Evolutionary conservation across 2,797 vertebrate species (phyloP), one percentile per base, ranked within the genome.

Genomic region (Choloepus didactylus): DNA sequence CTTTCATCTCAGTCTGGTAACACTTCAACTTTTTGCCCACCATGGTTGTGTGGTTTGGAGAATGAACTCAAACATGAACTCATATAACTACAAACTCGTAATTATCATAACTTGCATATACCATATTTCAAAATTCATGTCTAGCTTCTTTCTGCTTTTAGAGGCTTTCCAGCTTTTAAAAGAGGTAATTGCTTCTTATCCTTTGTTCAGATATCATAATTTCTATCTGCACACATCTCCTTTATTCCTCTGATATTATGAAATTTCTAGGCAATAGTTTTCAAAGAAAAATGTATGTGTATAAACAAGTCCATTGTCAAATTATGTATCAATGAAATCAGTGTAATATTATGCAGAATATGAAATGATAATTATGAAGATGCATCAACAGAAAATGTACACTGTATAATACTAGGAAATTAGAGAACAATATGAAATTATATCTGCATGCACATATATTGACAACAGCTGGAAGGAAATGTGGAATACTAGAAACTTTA

Each of bases 341-440:
- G 31, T 75, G 31, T 5, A 93, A 46, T 66, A 29, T 54, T 86
- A 56, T 64, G 4, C 41, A 84, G 7, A 35, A 75, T 75, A 56
- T 49, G 12, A 89, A 19, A 56, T 79, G 21, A 51, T 75, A 79
- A 89, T 92, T 83, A 93, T 67, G 8, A 95, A 91, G 21, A 35
- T 76, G 16, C 14, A 88, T 54, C 23, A 91, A 75, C 35, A 69
- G 44, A 90, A 66, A 72, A 75, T 93, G 14, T 87, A 7, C 81
- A 21, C 14, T 84, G 31, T 66, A 67, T 54, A 75, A 80, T 73
- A 91, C 35, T 79, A 84, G 21, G 2, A 66, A 2, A 49, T 59
- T 66, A 82, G n/a, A 80, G 54, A 83, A 88, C 70, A 77, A 77
- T 67, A 54, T 2, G 73, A 49, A 82, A 35, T 82, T 64, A 25